Evolutionary conservation across 1,140 invertebrate genomes (phyloP), one percentile per base, ranked within the genome.

Genomic region (Eriosoma lanigerum): DNA sequence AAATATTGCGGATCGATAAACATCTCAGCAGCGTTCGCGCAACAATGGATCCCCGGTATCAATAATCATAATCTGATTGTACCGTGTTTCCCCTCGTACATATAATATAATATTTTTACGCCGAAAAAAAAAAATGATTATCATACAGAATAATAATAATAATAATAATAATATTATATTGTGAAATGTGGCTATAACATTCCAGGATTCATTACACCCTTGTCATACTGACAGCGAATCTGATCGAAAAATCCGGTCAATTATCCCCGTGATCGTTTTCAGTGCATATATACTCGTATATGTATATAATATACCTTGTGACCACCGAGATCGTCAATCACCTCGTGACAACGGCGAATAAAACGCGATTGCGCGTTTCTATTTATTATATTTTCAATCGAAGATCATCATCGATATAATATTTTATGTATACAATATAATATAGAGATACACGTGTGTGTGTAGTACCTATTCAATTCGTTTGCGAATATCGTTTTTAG

Each of bases 131-230:
- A 46, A 78, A 32, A 60, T 62, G 75, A 78, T 78, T 62, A 78
- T 44, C 38, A 48, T 60, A 60, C 38, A 46, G 52, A 46, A 44
- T 6, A 29, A n/a, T n/a, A n/a, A n/a, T n/a, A n/a, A n/a, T n/a
- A 56, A 48, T 56, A 72, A 72, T 52, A 72, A 52, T 52, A 29
- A 10, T 68, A 48, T 29, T 48, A 48, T 58, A 60, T 48, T 29
- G 75, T 58, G 54, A 76, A 76, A 44, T 24, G 29, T 24, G 58
- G 38, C 56, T 3, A 38, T 32, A 46, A 62, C 75, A 78, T 78
- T 78, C 75, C 75, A 26, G 75, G 56, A 78, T 78, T 78, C 75
- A 78, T 78, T 78, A 78, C 75, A 78, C 75, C 75, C 75, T 78
- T 78, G 75, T 78, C 75, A 78, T 24, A 24, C 75, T 78, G 75